Percentiles rank a stretch among this genome's conserved stretches.
Conservation (phyloP, 2,113 vertebrate genomes). For the Synchiropus splendidus region DNA sequence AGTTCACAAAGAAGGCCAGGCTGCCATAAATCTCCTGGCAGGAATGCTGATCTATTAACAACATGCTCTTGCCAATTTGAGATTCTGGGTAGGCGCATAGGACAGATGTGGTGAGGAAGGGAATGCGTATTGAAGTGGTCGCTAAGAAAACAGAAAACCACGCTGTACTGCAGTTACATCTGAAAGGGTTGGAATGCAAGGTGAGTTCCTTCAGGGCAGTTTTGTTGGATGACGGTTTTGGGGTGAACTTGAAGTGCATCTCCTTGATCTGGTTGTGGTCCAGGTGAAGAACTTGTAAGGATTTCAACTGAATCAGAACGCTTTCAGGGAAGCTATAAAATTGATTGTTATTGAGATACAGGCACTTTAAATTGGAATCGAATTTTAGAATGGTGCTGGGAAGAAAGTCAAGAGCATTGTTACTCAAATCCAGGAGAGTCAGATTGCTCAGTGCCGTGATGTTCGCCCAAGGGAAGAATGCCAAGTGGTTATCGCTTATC, state of each 20-base stretch:
- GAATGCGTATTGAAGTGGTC: conserved; percentile 47
- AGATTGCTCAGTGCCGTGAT: conserved; percentile 53
- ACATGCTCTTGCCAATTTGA: conserved; percentile 51
- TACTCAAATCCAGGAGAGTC: conserved; percentile 59
- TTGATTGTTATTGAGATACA: conserved; percentile 72
- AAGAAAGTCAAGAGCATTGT: conserved; percentile 51
- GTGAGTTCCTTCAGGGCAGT: conserved; percentile 51
- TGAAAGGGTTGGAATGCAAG: conserved; percentile 70
- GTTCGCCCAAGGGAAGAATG: conserved; percentile 65
- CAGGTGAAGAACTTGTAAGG: conserved; percentile 51
- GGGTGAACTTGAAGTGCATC: conserved; percentile 44
- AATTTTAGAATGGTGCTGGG: conserved; percentile 28
- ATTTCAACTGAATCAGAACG: conserved; percentile 53
- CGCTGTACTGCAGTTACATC: conserved; percentile 68
- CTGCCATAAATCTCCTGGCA: conserved; percentile 73
- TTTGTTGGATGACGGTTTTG: conserved; percentile 25
- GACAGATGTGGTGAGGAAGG: conserved; percentile 59
- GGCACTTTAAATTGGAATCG: conserved; percentile 33
- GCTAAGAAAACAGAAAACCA: conserved; percentile 72
- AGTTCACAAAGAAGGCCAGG: conserved; percentile 55
- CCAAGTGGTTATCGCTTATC: conserved; percentile 53
- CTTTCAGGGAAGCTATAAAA: conserved; percentile 54
- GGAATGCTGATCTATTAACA: conserved; percentile 69
- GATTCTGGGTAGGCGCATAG: conserved; percentile 66
- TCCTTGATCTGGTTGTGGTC: conserved; percentile 62